These are phyloP conservation scores for Catocala fraxini DNA, from an alignment of 2,888 invertebrate genomes.

Conservation along the genomic window DNA sequence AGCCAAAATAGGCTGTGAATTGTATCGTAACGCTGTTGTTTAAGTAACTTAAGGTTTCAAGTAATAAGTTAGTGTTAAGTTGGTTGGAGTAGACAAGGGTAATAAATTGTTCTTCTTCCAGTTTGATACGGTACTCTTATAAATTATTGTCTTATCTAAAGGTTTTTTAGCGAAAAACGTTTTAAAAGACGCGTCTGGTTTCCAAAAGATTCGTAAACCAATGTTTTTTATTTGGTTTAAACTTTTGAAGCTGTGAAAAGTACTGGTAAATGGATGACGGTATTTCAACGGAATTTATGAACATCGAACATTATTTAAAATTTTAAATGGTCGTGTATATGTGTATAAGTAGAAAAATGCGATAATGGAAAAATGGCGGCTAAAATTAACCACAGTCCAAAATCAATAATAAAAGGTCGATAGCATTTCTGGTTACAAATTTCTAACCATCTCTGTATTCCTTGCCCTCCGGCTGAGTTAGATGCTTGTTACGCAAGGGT, in stretches of 20 bases:
- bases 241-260: neutral
- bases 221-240: constrained; percentile 1
- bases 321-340: too few species aligned
- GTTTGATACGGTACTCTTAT: constrained; percentile 43
- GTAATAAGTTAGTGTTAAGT: constrained; percentile 42
- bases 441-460: too few species aligned
- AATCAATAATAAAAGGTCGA: too few species aligned
- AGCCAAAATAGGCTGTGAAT: constrained; percentile 74
- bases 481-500: too few species aligned
- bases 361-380: too few species aligned
- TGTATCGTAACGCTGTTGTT: constrained; percentile 46
- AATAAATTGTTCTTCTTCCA: constrained; percentile 43
- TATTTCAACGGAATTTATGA: neutral
- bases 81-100: constrained; percentile 26
- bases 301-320: neutral
- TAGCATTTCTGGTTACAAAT: too few species aligned
- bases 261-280: neutral
- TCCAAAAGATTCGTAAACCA: constrained; percentile 1
- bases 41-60: constrained; percentile 47
- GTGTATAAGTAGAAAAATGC: too few species aligned
- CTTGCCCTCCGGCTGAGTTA: too few species aligned
- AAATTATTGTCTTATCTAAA: constrained; percentile 37
- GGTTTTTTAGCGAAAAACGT: constrained; percentile 17
- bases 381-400: too few species aligned
- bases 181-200: constrained; percentile 18